Conservation (phyloP, 2,113 vertebrate genomes). For the Gymnarchus niloticus region DNA sequence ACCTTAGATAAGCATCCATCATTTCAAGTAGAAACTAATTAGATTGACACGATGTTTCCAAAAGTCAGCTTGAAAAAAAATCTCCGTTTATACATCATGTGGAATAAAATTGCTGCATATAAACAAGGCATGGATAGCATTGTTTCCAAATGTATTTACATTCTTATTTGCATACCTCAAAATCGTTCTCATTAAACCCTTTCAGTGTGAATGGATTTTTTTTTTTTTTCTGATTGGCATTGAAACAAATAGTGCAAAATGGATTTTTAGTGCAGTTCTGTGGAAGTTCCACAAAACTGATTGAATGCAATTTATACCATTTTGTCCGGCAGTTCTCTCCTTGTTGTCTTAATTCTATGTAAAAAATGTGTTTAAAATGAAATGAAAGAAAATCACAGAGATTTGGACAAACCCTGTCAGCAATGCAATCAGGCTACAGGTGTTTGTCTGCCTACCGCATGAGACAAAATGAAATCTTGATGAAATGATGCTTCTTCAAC, state of each 20-base stretch:
- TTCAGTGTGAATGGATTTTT: not conserved
- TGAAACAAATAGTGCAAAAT: not conserved
- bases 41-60: not conserved
- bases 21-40: not conserved
- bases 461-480: not conserved
- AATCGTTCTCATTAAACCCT: too few species aligned
- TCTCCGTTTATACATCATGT: not conserved
- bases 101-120: too few species aligned
- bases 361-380: not conserved
- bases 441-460: not conserved
- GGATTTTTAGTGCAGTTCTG: not conserved
- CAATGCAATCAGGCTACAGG: not conserved
- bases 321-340: too few species aligned
- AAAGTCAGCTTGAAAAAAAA: not conserved
- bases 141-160: not conserved
- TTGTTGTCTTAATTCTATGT: too few species aligned
- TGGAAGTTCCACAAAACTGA: not conserved
- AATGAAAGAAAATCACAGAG: not conserved
- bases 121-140: not conserved
- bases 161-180: too few species aligned
- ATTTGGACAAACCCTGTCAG: not conserved
- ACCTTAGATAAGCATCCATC: not conserved
- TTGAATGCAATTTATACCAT: too few species aligned
- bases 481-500: too few species aligned
- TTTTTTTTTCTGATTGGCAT: not conserved